These are phyloP conservation scores for Caenorhabditis japonica DNA, from an alignment of 2,888 invertebrate species.

Conservation along the genomic window DNA sequence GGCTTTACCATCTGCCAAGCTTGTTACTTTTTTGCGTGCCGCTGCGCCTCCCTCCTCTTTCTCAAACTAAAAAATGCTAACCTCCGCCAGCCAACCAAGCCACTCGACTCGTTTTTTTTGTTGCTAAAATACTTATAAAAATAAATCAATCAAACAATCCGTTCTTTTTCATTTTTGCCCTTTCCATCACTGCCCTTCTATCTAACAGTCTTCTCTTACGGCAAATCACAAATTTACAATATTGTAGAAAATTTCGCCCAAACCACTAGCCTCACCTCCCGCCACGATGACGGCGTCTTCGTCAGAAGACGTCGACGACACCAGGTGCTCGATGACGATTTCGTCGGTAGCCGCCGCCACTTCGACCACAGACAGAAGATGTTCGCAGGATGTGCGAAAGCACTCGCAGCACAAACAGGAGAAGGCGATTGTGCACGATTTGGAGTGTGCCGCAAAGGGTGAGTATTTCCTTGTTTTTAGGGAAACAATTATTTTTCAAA, in stretches of 20 bases:
- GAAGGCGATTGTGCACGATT: constrained; percentile 55
- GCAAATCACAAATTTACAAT: not conserved
- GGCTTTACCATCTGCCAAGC: constrained; percentile 37
- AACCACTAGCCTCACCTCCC: constrained; percentile 34
- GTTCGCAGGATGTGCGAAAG: constrained; percentile 44
- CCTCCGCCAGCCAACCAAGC: not conserved
- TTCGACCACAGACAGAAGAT: constrained; percentile 19
- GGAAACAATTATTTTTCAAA: not conserved
- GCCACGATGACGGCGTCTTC: constrained; percentile 32
- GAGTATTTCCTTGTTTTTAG: not conserved
- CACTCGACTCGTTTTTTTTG: constrained; percentile 23
- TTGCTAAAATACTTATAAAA: too few relatives aligned
- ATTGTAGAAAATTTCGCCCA: constrained; percentile 41
- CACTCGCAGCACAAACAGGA: constrained; percentile 56
- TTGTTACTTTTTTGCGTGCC: constrained; percentile 33
- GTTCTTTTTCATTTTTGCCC: not conserved
- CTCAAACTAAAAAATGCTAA: constrained; percentile 42
- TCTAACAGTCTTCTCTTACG: not conserved
- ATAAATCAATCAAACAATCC: constrained; percentile 38
- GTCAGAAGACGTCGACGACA: constrained; percentile 31
- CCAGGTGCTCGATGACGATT: constrained; percentile 5
- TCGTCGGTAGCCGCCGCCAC: constrained; percentile 17
- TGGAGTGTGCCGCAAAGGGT: constrained; percentile 60
- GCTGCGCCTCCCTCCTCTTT: constrained; percentile 14
- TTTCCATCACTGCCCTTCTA: constrained; percentile 3